Base-by-base conservation (phyloP, 2,113 vertebrate species). In the Apistogramma diplotaenia region DNA sequence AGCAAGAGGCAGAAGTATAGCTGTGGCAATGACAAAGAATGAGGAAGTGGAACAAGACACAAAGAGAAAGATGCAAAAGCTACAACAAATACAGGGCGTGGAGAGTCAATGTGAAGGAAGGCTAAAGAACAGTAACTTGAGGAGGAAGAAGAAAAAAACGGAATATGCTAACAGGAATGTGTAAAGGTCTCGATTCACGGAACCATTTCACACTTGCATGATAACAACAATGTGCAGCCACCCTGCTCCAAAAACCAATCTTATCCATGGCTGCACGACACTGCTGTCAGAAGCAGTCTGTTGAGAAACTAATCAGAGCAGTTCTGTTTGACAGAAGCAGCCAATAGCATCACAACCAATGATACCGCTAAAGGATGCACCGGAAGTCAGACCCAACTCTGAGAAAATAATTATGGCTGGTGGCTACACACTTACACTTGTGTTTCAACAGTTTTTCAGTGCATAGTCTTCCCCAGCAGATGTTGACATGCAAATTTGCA, bases 121-220 rank as follows among this genome's bases (percentile, higher is more conserved):
- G 21, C 27, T 19, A 27, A 54, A 56, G 23, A 53, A 60, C 29
- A n/a, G 18, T 6, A 21, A 31, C 40, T 62, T 3, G n/a, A 27
- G 43, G 35, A 57, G 46, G 23, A 60, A 8, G 23, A 60, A 8
- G 29, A 67, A 71, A 53, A 40, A n/a, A 46, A 37, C 9, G 8
- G 77, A 77, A 55, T 33, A 46, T 8, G 56, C 58, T 51, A 76
- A 55, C 54, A 15, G 56, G 46, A 76, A 79, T 61, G 85, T 85
- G 74, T 85, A 85, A 89, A 90, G 88, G 85, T 90, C 86, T 76
- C 40, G n/a, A 51, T 16, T 13, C 15, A 73, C 12, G 27, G 19
- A 79, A 31, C 73, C 53, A 60, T 25, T 61, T 72, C 57, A 81
- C 62, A 49, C 33, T 18, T 58, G 21, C 3, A 55, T 51, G 86